Percentiles rank a stretch among this genome's conserved stretches.
These are phyloP conservation scores for Alviniconcha marisindica DNA, from an alignment of 1,140 invertebrate species.

Conservation along the genomic window DNA sequence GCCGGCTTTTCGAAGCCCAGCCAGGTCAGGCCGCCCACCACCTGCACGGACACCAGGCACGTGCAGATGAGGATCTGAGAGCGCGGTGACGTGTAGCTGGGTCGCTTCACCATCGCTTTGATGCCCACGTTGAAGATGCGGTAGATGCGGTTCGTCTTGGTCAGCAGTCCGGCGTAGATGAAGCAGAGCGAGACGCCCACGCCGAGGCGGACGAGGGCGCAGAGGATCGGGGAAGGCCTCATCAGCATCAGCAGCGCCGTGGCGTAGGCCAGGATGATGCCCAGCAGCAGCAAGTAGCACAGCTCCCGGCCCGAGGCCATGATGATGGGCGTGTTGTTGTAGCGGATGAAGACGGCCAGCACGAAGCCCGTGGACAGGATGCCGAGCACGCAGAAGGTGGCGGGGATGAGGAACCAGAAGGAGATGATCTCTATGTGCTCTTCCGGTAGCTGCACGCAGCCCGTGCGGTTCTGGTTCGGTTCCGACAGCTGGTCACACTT, in stretches of 20 bases:
- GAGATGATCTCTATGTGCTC: slow-evolving; percentile 80
- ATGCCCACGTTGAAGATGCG: slow-evolving; percentile 82
- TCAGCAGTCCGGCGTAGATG: slow-evolving; percentile 86
- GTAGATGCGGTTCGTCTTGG: slow-evolving; percentile 87
- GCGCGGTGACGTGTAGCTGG: slow-evolving; percentile 94
- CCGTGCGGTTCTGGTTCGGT: slow-evolving; percentile 69
- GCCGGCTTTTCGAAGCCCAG: slow-evolving; percentile 80
- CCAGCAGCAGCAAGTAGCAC: slow-evolving; percentile 73
- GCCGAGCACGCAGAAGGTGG: slow-evolving; percentile 78
- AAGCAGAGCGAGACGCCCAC: slow-evolving; percentile 84
- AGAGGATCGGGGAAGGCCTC: slow-evolving; percentile 80
- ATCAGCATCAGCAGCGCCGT: slow-evolving; percentile 73
- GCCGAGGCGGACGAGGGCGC: slow-evolving; percentile 81
- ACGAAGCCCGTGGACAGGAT: slow-evolving; percentile 70
- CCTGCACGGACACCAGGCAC: slow-evolving; percentile 81
- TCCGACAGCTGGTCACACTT: slow-evolving; percentile 79
- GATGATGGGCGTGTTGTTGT: slow-evolving; percentile 73
- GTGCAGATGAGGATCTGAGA: slow-evolving; percentile 95
- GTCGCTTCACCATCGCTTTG: slow-evolving; percentile 90
- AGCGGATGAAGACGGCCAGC: slow-evolving; percentile 70
- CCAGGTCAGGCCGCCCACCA: slow-evolving; percentile 77
- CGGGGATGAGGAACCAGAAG: slow-evolving; percentile 79
- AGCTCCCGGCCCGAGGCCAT: slow-evolving; percentile 76
- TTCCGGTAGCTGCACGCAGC: slow-evolving; percentile 72
- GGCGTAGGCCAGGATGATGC: slow-evolving; percentile 73